Base-by-base conservation (phyloP, 2,888 invertebrate genomes). In the Lycaena phlaeas region DNA sequence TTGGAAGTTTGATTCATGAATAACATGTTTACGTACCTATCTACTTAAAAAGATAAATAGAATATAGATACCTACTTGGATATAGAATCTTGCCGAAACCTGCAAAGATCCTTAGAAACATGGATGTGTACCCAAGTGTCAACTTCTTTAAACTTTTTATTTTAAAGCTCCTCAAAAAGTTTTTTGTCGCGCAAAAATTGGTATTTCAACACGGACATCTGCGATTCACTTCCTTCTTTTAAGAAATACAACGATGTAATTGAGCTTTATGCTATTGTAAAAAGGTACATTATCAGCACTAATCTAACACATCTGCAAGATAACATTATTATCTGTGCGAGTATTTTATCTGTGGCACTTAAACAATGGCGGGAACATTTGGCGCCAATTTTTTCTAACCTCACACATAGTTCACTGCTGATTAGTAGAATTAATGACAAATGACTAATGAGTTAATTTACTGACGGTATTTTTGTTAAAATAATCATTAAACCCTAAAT, bases 311-410 rank as follows among this genome's bases (percentile, higher is more conserved):
- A 74, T 72, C 70, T 74, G 74, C 44, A 36, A 61, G 68, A 67
- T 64, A 64, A 51, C 46, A 53, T 57, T 65, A 52, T 52, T 53
- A 58, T 62, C 64, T 57, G 41, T 52, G 47, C 43, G 51, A 50
- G 47, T 46, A 50, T 50, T 60, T 70, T 71, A 71, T 74, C 72
- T 70, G 50, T 64, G 60, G 58, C 46, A 50, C 50, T 69, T 69
- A 71, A 68, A 65, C 64, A 44, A 61, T 59, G 63, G 69, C 64
- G 65, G 64, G 59, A 67, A 64, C 61, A 56, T 67, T 69, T 67
- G 74, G 73, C 73, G 73, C 71, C 73, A 57, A 54, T 50, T 54
- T 52, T 56, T 59, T 41, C 44, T 36, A 53, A 53, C 72, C 71
- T 69, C 74, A 77, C 76, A 73, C 73, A 61, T 63, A 45, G 68